phyloP scores from a whole-genome alignment of 1,140 invertebrate species.

The Idris sp. region DNA sequence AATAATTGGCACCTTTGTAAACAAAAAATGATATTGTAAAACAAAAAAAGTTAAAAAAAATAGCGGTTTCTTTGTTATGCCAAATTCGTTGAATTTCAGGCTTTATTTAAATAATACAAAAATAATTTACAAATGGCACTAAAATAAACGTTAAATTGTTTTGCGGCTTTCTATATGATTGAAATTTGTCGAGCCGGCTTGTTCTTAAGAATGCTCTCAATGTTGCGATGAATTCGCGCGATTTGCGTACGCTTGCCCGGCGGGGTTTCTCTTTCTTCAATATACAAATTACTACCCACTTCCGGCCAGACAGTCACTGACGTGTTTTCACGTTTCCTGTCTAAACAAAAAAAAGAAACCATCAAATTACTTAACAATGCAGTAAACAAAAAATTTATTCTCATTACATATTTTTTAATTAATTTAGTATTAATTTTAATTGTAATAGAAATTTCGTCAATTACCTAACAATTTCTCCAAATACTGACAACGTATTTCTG shows the following conservation, averaged over 20 bases:
- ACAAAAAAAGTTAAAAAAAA: not conserved
- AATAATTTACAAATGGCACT: constrained; percentile 60
- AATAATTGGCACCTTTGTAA: too few species aligned
- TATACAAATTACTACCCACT: constrained; percentile 72
- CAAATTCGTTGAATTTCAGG: constrained; percentile 1
- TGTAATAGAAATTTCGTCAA: not conserved
- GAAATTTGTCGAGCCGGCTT: constrained; percentile 50
- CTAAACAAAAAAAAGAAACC: constrained; percentile 34
- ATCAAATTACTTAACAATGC: too few species aligned
- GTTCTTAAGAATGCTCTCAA: constrained; percentile 71
- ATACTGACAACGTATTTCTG: constrained; percentile 71
- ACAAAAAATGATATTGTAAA: too few species aligned
- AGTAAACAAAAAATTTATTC: too few species aligned
- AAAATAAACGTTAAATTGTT: constrained; percentile 29
- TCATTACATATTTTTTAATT: too few species aligned
- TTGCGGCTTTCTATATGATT: too few species aligned
- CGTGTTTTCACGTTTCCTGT: constrained; percentile 70
- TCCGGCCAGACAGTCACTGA: constrained; percentile 68
- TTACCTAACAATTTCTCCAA: constrained; percentile 72
- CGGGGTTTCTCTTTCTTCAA: constrained; percentile 69
- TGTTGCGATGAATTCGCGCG: constrained; percentile 71
- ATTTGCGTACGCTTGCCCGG: constrained; percentile 65
- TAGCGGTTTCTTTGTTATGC: not conserved
- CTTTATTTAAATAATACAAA: constrained; percentile 47
- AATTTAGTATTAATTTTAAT: too few species aligned